Base-by-base conservation (phyloP, 2,888 invertebrate species). In the Drosophila pegasa region DNA sequence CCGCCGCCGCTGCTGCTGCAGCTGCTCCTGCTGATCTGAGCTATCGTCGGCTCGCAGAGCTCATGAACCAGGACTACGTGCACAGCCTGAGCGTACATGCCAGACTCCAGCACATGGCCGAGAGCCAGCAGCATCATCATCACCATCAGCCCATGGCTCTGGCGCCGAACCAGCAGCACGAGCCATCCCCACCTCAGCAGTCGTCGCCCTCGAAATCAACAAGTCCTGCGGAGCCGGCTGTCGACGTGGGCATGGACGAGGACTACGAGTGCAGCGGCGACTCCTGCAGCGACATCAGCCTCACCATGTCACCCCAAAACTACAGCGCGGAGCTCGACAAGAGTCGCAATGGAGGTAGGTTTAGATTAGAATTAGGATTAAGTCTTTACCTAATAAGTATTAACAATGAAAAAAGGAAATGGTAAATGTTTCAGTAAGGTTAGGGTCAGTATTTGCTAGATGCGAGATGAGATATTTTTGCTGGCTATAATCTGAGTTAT, bases 271-370 rank as follows among this genome's bases (percentile, higher is more conserved):
- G 92, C 58, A 92, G 92, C 62, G 92, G 89, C 0, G 92, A 92
- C 63, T 92, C 92, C 2, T 91, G 92, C 68, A 92, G 92, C 63
- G 92, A 92, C 71, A 92, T 92, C 38, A 92, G 92, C 50, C 73
- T 92, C 37, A 92, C 92, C 50, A 91, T 92, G 91, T 92, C 92
- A 6, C 92, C 92, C 12, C 79, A 87, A 55, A 90, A 89, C 51
- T 91, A 89, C 59, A 86, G 78, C 31, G 75, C 77, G 61, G 91
- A 90, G 69, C 61, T 90, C 84, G 92, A 91, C 86, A 91, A 91
- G 75, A 91, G 89, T 57, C 78, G 87, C 16, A 80, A 67, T 61
- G 82, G 87, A 92, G 92, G 92, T 92, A 87, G 3, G 45, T 0
- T n/a, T 35, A 35, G 12, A 2, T 14, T 43, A 16, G 4, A 16